Conservation (phyloP, 2,113 vertebrate genomes). For the Podocnemis expansa region DNA sequence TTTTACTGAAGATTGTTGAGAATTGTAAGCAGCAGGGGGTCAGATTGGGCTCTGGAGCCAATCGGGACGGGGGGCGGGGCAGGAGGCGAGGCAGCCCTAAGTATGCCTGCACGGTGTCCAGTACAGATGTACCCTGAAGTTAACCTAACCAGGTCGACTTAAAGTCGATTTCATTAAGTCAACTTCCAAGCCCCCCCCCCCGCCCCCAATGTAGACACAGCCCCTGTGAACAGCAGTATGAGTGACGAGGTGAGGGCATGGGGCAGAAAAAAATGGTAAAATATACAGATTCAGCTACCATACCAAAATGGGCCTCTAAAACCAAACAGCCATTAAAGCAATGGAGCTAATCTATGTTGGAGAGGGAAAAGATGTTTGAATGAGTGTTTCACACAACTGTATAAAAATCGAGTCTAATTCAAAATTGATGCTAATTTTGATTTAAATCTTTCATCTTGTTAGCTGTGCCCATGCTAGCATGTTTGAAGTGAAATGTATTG, state of each 20-base stretch:
- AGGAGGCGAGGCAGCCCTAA: no score
- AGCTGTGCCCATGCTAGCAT: constrained; percentile 29
- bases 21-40: not conserved
- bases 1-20: not conserved
- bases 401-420: constrained; percentile 44
- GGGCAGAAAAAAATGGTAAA: not conserved
- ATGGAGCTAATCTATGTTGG: not conserved
- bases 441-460: constrained; percentile 54
- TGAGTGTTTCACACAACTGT: not conserved
- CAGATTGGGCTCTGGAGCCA: no score
- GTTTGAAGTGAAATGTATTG: constrained; percentile 54
- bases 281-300: not conserved
- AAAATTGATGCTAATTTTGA: constrained; percentile 42
- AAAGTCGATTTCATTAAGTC: no score
- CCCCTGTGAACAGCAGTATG: not conserved
- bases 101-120: no score
- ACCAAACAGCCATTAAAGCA: constrained; percentile 10
- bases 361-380: constrained; percentile 54
- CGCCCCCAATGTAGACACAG: no score
- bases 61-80: not conserved
- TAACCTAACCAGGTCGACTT: no score
- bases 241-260: not conserved
- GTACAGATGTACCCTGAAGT: no score
- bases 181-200: no score
- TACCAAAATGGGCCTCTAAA: not conserved